Base-by-base conservation (phyloP, 2,888 invertebrate genomes). In the Exephanes ischioxanthus region DNA sequence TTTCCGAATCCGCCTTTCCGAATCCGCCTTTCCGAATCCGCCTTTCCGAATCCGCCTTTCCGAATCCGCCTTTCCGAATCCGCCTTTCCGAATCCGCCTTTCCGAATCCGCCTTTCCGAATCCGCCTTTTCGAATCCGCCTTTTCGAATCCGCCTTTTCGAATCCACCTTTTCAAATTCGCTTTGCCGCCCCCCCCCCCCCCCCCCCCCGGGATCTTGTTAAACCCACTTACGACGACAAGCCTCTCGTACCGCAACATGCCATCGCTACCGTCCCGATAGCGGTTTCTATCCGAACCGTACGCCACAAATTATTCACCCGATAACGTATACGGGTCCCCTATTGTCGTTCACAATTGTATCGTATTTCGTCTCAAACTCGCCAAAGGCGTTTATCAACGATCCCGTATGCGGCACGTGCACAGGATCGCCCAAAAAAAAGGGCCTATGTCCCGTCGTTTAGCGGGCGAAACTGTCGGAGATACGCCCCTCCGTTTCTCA, bases 291-390 rank as follows among this genome's bases (percentile, higher is more conserved):
- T 26, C 9, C 22, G 58, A 58, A 30, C 58, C 68, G 33, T 78
- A 53, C 48, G 41, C 58, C 61, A 79, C 68, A 73, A 78, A 83
- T 83, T 73, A 83, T 83, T 79, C 79, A 79, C 73, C 41, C 63
- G 33, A 30, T 19, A 53, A 70, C 70, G 22, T 51, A 75, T 80
- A 75, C 45, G 61, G 70, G 45, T 22, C n/a, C 63, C 70, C 70
- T 9, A 66, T 83, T 33, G 51, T 71, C 33, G 37, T 58, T 30
- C 16, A 30, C 61, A 61, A 26, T 48, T 30, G 19, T 80, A 63
- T 80, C 67, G 53, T 51, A 71, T 67, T 61, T 19, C 55, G 66
- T 55, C 48, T 45, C 75, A 71, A 71, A 55, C 55, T 75, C 72
- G 63, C 70, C 67, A 41, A 70, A 75, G 67, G 16, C 3, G 53